A percentile compares a stretch with the other conserved stretches of the same genome.
Conservation (phyloP, 2,888 invertebrate genomes). For the Corythucha ciliata region DNA sequence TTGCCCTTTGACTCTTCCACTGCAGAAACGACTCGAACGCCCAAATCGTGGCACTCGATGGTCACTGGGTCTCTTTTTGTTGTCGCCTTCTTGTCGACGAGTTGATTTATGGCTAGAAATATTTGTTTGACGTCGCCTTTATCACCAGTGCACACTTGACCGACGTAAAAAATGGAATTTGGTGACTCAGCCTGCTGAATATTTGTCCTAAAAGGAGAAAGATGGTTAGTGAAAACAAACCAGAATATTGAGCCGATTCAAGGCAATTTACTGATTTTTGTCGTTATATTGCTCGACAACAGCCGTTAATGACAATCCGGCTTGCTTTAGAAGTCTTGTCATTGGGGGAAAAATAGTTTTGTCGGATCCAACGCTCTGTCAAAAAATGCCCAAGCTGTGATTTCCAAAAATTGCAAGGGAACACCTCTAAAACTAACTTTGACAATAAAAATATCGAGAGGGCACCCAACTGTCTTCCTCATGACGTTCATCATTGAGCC, state of each 20-base stretch:
- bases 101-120: slow-evolving; percentile 43
- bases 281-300: too few species aligned
- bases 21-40: slow-evolving; percentile 43
- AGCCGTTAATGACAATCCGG: too few species aligned
- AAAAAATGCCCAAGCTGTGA: background rate
- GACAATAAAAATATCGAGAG: slow-evolving; percentile 45
- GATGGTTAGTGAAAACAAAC: too few species aligned
- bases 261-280: too few species aligned
- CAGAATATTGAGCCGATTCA: too few species aligned
- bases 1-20: too few species aligned
- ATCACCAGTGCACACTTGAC: slow-evolving; percentile 44
- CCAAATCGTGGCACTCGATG: slow-evolving; percentile 48
- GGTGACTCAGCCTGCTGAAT: too few species aligned
- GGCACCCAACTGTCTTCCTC: slow-evolving; percentile 44
- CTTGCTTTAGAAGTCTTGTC: slow-evolving; percentile 14
- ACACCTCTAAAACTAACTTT: slow-evolving; percentile 44
- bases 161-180: slow-evolving; percentile 43
- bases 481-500: slow-evolving; percentile 46
- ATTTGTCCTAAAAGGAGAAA: too few species aligned
- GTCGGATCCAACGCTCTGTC: background rate
- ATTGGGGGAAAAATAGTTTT: slow-evolving; percentile 14
- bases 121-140: slow-evolving; percentile 48
- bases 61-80: slow-evolving; percentile 39
- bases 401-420: background rate
- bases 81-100: slow-evolving; percentile 37